Evolutionary conservation across 2,888 invertebrate genomes (phyloP), one percentile per base, ranked within the genome.

Genomic region (Notodonta ziczac): DNA sequence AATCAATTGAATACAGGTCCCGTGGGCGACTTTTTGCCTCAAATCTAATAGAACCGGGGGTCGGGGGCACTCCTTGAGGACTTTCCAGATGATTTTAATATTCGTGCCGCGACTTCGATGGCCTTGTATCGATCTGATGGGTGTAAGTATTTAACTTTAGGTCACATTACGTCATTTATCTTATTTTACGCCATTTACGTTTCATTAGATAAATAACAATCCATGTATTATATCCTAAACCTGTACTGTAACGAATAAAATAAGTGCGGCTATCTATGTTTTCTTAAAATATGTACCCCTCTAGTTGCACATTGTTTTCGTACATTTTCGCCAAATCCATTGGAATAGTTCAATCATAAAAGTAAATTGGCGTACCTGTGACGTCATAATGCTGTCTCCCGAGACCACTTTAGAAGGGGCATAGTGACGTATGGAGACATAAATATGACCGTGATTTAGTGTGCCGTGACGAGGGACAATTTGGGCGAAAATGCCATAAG

Each of bases 301-400:
- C 35, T 35, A 42, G 42, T 12, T 4, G 42, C 12, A 42, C 42
- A 42, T 42, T 42, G 42, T 42, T 42, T 42, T 12, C 9, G 10
- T 42, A n/a, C n/a, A 56, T 40, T 57, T 48, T 14, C 50, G 14
- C 50, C 32, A 39, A 24, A 39, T 24, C 16, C 14, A 57, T 55
- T 56, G 53, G 50, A 66, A 76, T 75, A 78, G 76, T 76, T 76
- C 74, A 80, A 83, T 84, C 85, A 84, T 90, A 90, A 90, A 89
- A 89, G 88, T 85, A 88, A 88, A 91, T 89, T 89, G 89, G 82
- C 78, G 81, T 87, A 86, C 86, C 88, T 88, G 87, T 83, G 85
- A 83, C 84, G 80, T 73, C 81, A 76, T 89, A 91, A 91, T 89
- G 73, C 84, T 66, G 77, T 83, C 90, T 85, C 88, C 52, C 53